phyloP scores from a whole-genome alignment of 2,797 vertebrate genomes.

The Coranthus polyacanthus region DNA sequence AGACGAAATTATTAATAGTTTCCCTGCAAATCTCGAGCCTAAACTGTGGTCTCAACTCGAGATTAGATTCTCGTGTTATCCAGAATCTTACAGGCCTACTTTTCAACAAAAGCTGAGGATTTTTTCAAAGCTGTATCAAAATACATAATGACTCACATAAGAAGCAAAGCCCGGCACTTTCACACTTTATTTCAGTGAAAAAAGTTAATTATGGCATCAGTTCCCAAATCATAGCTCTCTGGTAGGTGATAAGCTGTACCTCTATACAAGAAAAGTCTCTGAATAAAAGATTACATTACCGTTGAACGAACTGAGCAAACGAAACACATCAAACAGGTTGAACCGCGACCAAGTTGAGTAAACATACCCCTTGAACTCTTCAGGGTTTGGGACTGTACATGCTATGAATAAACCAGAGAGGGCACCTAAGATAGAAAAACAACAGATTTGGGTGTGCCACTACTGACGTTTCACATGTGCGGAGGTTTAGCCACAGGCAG shows the following conservation, averaged over 20 bases:
- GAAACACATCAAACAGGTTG: not conserved
- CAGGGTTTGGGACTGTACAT: not conserved
- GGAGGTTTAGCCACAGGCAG: slow-evolving; percentile 50
- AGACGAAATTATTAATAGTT: slow-evolving; percentile 1
- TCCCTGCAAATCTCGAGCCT: not conserved
- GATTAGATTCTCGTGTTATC: not conserved
- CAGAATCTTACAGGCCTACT: not conserved
- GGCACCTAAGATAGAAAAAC: slow-evolving; percentile 50
- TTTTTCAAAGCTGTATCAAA: not conserved
- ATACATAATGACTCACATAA: slow-evolving; percentile 1
- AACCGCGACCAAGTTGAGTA: not conserved
- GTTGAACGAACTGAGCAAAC: not conserved
- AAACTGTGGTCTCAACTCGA: too few species aligned
- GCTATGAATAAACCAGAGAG: slow-evolving; percentile 3
- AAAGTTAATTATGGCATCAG: not conserved
- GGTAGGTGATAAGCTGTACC: too few species aligned
- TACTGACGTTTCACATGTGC: slow-evolving; percentile 52
- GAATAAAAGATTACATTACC: not conserved
- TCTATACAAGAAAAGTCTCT: not conserved
- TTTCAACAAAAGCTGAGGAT: not conserved
- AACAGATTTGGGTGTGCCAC: slow-evolving; percentile 67
- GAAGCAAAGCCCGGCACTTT: not conserved
- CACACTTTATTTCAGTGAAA: not conserved
- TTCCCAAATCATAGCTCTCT: not conserved
- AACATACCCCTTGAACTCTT: not conserved